These are phyloP conservation scores for Aythya fuligula DNA, from an alignment of 2,797 vertebrate species.

Conservation along the genomic window DNA sequence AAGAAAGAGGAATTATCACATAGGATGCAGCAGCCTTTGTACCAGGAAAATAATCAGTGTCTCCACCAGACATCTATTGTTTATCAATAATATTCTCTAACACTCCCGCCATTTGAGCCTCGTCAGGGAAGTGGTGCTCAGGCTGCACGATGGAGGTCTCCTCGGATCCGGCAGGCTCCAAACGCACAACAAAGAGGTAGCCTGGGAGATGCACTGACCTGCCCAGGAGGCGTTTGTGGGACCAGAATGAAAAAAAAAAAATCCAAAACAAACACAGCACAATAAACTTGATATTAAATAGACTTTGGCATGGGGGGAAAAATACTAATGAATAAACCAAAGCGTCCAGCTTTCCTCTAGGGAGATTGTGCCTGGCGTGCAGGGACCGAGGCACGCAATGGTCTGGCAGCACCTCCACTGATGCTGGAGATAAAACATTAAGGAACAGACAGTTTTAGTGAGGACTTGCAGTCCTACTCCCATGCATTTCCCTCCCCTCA, in stretches of 20 bases:
- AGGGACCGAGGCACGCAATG: not conserved
- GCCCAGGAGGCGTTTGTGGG: not conserved
- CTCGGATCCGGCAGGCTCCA: not conserved
- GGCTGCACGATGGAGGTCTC: not conserved
- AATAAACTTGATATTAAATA: not conserved
- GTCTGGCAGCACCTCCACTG: not conserved
- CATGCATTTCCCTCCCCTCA: rapidly evolving
- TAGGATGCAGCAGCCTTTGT: constrained; percentile 1
- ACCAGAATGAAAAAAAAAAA: not conserved
- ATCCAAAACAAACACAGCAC: not conserved
- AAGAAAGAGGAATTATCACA: constrained; percentile 31
- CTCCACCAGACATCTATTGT: constrained; percentile 9
- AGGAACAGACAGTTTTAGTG: not conserved
- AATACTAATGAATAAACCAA: not conserved
- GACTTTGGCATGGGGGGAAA: not conserved
- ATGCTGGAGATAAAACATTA: not conserved
- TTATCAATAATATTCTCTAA: not conserved
- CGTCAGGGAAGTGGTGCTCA: not conserved
- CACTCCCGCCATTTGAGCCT: not conserved
- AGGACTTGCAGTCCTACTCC: not conserved
- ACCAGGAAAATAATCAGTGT: not conserved
- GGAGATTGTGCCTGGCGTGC: not conserved
- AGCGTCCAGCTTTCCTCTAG: not conserved
- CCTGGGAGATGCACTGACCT: not conserved
- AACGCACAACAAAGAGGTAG: not conserved